Percentiles rank a stretch among this genome's conserved stretches.
Evolutionary conservation across 1,140 invertebrate species (phyloP).

Genomic region (Temnothorax longispinosus): DNA sequence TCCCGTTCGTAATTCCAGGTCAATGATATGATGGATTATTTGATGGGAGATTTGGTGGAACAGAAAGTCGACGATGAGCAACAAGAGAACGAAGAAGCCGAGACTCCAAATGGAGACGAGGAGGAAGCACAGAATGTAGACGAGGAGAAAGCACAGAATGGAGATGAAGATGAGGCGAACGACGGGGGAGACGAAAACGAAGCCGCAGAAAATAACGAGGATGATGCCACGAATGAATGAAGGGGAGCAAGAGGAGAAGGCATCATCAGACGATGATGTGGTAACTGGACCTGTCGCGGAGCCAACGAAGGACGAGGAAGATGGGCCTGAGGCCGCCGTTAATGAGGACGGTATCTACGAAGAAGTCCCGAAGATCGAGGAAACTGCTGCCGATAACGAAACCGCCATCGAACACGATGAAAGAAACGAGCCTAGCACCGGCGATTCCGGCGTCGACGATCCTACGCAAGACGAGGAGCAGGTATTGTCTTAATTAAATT

Average conservation of each 20-base stretch:
- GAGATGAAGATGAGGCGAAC: slow-evolving; percentile 56
- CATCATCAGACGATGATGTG: slow-evolving; percentile 71
- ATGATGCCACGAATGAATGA: slow-evolving; percentile 51
- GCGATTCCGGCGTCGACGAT: slow-evolving; percentile 80
- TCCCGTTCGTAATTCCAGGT: slow-evolving; percentile 62
- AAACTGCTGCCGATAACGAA: slow-evolving; percentile 23
- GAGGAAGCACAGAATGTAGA: slow-evolving; percentile 4
- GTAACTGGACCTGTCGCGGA: slow-evolving; percentile 64
- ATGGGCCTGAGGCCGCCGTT: slow-evolving; percentile 3
- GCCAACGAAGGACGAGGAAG: slow-evolving; percentile 16
- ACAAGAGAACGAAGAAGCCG: slow-evolving; percentile 24
- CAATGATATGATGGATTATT: slow-evolving; percentile 42
- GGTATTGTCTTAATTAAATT: slow-evolving; percentile 71
- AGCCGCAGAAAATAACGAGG: slow-evolving; percentile 46
- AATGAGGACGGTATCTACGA: not conserved
- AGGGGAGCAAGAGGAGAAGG: slow-evolving; percentile 73
- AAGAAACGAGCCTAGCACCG: slow-evolving; percentile 78
- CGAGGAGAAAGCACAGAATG: slow-evolving; percentile 24
- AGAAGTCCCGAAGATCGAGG: slow-evolving; percentile 44
- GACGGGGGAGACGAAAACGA: slow-evolving; percentile 29
- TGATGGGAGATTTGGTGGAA: slow-evolving; percentile 66
- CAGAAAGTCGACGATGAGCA: slow-evolving; percentile 67
- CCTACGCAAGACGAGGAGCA: slow-evolving; percentile 80
- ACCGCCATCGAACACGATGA: slow-evolving; percentile 71
- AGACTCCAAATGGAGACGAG: slow-evolving; percentile 26